Base-by-base conservation (phyloP, 1,140 invertebrate genomes). In the Gryllus bimaculatus region DNA sequence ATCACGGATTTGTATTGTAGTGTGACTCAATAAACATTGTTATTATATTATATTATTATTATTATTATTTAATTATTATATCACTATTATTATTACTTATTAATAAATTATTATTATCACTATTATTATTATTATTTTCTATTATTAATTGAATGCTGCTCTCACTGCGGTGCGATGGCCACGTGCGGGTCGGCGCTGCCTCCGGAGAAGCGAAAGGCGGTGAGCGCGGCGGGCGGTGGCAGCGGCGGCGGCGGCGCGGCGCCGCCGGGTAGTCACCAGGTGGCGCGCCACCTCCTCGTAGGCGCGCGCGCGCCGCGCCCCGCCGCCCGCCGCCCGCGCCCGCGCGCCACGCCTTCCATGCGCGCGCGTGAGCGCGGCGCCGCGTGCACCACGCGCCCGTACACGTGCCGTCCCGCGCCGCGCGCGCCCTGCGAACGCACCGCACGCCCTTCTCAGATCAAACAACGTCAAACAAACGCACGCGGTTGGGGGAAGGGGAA, bases 301-400 rank as follows among this genome's bases (percentile, higher is more conserved):
- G 66, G 79, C 47, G 21, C 79, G 79, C 26, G 48, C n/a, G 15
- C 75, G 48, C 26, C 18, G 54, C 10, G 4, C 49, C 20, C 49
- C 78, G 26, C 26, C 26, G n/a, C 26, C 6, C 75, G 7, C 3
- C 21, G 21, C 39, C 13, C 8, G 21, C 47, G 73, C 48, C 73
- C 10, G 2, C 18, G 54, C 10, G 4, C 49, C 20, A 6, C 78
- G 26, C 26, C 26, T 1, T 39, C 26, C 26, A 39, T 39, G 12
- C 77, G 48, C n/a, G 49, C 21, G 10, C 76, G 54, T 8, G 78
- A n/a, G 15, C 73, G 54, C 77, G 48, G 77, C 10, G 80, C 54
- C 13, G 73, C 54, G 81, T 89, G 89, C 5, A 92, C 86, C 39
- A 92, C 84, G 73, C 88, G 88, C 0, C 91, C 91, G 82, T 90